Evolutionary conservation across 2,888 invertebrate species (phyloP), one percentile per base, ranked within the genome.

Genomic region (Antitype chi): DNA sequence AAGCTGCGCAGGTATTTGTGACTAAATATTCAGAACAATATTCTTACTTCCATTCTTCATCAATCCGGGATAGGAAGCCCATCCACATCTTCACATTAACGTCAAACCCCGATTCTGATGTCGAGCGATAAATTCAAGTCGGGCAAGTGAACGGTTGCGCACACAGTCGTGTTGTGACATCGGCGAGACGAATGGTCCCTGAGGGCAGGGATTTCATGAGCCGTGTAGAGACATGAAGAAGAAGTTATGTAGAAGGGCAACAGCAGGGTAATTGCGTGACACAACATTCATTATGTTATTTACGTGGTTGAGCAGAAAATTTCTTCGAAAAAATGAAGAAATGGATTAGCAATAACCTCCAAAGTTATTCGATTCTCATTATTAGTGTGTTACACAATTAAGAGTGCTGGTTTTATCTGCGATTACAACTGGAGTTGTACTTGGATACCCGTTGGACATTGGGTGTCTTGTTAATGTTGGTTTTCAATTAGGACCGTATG

Each of bases 121-220:
- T 63, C 32, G 57, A 67, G 76, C 85, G 73, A 90, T 90, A 89
- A 89, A 91, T 88, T 89, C 78, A 49, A 83, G 76, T 67, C 43
- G 70, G 77, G 78, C 78, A 74, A 82, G 86, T 72, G 64, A 81
- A 69, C 80, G 79, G 78, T 62, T 81, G 76, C 72, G 85, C 84
- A 84, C 87, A 85, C 86, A 85, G 80, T 88, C 84, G 82, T 90
- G 92, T 92, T 90, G 91, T 90, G 92, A 93, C 92, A 89, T 88
- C 88, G 87, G 85, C 87, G 86, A 87, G 85, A 87, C 82, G 86
- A 81, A 87, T 47, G 77, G 79, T 83, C 74, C 82, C 81, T 67
- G 43, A 71, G 87, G 83, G 87, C 70, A 66, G 76, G 67, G 88
- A 89, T 87, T 92, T 90, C 90, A 92, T 91, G 92, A 90, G 87